A percentile compares a stretch with the other conserved stretches of the same genome.
Conservation (phyloP, 2,888 invertebrate species). For the Papilio gigon region DNA sequence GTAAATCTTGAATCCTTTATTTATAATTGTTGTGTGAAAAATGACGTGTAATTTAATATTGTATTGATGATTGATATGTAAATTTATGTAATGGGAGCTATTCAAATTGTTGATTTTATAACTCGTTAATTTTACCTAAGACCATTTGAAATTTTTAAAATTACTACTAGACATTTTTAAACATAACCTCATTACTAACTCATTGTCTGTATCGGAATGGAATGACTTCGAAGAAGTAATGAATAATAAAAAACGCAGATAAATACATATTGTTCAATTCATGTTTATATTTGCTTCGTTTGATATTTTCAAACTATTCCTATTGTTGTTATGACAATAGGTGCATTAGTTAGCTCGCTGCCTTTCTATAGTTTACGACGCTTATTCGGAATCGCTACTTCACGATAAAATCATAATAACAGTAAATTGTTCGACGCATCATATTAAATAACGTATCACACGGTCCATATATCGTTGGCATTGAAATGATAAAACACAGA, state of each 20-base stretch:
- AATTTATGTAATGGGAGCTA: neutral
- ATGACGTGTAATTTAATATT: too few relatives aligned
- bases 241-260: constrained; percentile 22
- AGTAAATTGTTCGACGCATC: constrained; percentile 42
- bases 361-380: constrained; percentile 64
- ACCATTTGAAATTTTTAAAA: neutral
- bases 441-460: constrained; percentile 57
- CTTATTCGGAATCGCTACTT: constrained; percentile 58
- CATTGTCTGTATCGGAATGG: neutral
- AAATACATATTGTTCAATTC: constrained; percentile 25
- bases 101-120: neutral
- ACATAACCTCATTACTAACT: neutral
- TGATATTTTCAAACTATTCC: constrained; percentile 38
- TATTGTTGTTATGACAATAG: constrained; percentile 45
- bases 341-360: constrained; percentile 44
- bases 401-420: constrained; percentile 63
- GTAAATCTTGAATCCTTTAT: too few relatives aligned
- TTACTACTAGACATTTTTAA: neutral
- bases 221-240: constrained; percentile 1
- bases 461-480: constrained; percentile 49
- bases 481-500: constrained; percentile 54
- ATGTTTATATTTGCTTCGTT: constrained; percentile 25
- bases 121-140: neutral
- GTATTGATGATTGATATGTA: too few relatives aligned
- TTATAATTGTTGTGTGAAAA: too few relatives aligned